Conservation (phyloP, 2,888 invertebrate species). For the Ephialtes manifestator region DNA sequence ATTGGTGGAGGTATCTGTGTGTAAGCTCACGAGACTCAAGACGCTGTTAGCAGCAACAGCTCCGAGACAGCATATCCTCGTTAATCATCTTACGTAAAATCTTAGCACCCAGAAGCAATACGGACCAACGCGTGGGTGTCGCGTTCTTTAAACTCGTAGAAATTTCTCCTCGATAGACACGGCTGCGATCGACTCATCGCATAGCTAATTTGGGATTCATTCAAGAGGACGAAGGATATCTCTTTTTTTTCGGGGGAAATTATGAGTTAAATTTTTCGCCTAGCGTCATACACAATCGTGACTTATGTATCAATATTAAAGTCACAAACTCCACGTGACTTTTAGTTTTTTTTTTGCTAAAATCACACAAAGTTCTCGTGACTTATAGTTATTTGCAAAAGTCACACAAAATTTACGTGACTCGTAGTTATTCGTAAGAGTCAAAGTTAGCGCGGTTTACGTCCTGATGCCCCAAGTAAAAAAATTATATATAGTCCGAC, state of each 20-base stretch:
- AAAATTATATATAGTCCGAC: too few relatives aligned
- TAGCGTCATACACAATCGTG: too few relatives aligned
- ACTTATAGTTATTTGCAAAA: too few relatives aligned
- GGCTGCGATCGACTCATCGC: neutral
- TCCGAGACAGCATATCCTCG: slow-evolving; percentile 22
- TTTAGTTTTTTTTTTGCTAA: too few relatives aligned
- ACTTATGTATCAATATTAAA: too few relatives aligned
- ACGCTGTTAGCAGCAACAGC: neutral
- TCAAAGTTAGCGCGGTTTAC: too few relatives aligned
- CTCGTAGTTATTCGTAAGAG: too few relatives aligned
- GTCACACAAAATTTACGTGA: too few relatives aligned
- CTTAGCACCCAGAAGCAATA: slow-evolving; percentile 2
- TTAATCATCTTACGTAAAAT: slow-evolving; percentile 57
- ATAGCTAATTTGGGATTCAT: neutral
- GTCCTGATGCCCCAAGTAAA: too few relatives aligned
- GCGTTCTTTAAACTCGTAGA: neutral
- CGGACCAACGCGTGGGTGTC: neutral
- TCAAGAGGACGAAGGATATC: neutral
- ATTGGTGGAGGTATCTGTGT: slow-evolving; percentile 11
- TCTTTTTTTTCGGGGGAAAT: neutral
- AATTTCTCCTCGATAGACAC: neutral
- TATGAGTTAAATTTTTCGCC: too few relatives aligned
- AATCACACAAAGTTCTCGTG: too few relatives aligned
- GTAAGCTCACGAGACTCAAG: neutral
- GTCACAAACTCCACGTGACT: too few relatives aligned